phyloP scores from a whole-genome alignment of 2,113 vertebrate species.

The Trichomycterus rosablanca region DNA sequence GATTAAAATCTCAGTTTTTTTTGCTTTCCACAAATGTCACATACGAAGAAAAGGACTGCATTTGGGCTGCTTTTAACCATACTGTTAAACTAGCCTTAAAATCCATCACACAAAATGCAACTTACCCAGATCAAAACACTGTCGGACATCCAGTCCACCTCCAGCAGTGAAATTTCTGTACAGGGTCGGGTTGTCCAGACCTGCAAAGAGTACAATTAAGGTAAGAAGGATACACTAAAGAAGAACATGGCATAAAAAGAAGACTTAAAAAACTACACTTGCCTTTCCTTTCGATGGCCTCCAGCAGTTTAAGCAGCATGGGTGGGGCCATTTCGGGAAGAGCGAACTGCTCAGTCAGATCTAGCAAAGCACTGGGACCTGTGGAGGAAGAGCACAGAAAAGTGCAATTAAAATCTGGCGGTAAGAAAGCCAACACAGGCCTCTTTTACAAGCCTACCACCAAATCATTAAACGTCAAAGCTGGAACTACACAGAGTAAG shows the following conservation, averaged over 20 bases:
- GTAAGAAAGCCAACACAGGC: not conserved
- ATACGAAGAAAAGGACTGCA: too few species aligned
- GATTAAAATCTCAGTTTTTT: too few species aligned
- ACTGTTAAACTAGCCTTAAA: too few species aligned
- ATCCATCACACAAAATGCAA: too few species aligned
- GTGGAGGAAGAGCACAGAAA: constrained; percentile 30
- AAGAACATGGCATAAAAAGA: too few species aligned
- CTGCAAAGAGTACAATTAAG: constrained; percentile 63
- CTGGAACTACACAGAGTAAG: constrained; percentile 1
- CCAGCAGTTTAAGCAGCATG: constrained; percentile 78
- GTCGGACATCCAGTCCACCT: constrained; percentile 78
- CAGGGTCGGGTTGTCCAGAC: constrained; percentile 83
- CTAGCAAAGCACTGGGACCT: constrained; percentile 74
- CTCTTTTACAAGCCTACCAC: constrained; percentile 23
- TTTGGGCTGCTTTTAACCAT: too few species aligned
- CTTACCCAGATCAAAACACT: constrained; percentile 85
- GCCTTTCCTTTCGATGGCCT: constrained; percentile 94
- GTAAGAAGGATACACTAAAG: too few species aligned
- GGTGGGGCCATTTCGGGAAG: constrained; percentile 81
- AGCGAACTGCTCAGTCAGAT: constrained; percentile 86
- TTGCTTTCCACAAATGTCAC: too few species aligned
- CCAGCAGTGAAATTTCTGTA: constrained; percentile 84
- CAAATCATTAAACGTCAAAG: constrained; percentile 9
- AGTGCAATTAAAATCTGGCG: constrained; percentile 26
- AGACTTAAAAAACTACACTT: constrained; percentile 10